Conservation (phyloP, 2,113 vertebrate species). For the Ochotona curzoniae region DNA sequence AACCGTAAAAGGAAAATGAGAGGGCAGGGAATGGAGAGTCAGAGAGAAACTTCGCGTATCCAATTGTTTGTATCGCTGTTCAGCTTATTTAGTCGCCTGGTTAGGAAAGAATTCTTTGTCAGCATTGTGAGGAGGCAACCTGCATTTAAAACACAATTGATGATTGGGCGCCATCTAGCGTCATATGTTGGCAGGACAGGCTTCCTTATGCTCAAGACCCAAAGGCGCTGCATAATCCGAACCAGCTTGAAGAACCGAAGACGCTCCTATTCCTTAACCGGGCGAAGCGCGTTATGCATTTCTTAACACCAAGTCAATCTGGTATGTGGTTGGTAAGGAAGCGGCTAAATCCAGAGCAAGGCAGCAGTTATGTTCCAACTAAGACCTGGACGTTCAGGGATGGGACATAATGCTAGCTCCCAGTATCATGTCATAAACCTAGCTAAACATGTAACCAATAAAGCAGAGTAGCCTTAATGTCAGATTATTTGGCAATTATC, state of each 20-base stretch:
- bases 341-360: background rate
- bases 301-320: background rate
- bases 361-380: background rate
- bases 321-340: background rate
- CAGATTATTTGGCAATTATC: background rate
- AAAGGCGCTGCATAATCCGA: background rate
- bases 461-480: background rate
- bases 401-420: background rate
- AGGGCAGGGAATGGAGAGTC: background rate
- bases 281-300: background rate
- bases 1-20: background rate
- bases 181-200: background rate
- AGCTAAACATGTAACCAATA: background rate
- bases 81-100: background rate
- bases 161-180: slow-evolving; percentile 68
- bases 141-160: background rate
- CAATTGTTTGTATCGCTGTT: background rate
- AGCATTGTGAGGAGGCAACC: rapidly evolving
- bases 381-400: background rate
- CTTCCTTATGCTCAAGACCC: background rate
- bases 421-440: background rate
- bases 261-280: background rate
- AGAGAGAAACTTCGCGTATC: background rate
- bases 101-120: background rate
- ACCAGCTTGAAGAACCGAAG: too few species aligned